These are phyloP conservation scores for Lasioglossum figueresi DNA, from an alignment of 2,888 invertebrate genomes.

Conservation along the genomic window DNA sequence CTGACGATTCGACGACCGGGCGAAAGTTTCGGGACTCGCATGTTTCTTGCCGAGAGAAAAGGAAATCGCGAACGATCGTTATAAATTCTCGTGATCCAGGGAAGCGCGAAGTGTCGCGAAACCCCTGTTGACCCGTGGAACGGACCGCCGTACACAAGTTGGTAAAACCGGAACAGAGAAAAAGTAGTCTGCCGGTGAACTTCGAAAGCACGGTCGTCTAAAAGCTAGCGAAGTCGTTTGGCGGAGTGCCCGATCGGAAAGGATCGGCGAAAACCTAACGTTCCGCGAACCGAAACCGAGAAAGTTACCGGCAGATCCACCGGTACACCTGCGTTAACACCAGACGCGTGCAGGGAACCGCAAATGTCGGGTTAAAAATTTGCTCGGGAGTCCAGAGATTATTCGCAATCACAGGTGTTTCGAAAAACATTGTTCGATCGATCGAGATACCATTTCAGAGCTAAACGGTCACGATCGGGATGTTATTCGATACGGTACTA, in stretches of 20 bases:
- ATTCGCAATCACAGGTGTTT: too few species aligned
- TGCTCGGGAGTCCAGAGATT: neutral
- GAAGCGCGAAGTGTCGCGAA: conserved; percentile 15
- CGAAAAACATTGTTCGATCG: too few species aligned
- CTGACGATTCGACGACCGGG: neutral
- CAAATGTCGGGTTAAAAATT: neutral
- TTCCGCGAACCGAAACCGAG: conserved; percentile 15
- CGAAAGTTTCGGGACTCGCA: neutral
- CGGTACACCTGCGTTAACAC: conserved; percentile 28
- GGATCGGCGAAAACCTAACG: conserved; percentile 19
- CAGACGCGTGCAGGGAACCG: neutral
- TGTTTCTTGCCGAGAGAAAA: neutral
- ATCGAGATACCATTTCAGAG: neutral
- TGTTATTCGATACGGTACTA: neutral
- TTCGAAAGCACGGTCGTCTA: conserved; percentile 27
- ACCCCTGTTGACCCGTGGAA: conserved; percentile 21
- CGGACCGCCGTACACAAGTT: conserved; percentile 23
- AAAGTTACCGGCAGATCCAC: conserved; percentile 20
- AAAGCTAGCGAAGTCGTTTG: conserved; percentile 40
- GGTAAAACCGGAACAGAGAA: neutral
- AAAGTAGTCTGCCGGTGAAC: neutral
- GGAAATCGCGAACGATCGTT: conserved; percentile 29
- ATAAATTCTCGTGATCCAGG: conserved; percentile 20
- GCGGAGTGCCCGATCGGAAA: conserved; percentile 36
- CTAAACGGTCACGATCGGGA: neutral